Evolutionary conservation across 1,140 invertebrate genomes (phyloP).

Genomic region (Penaeus vannamei): DNA sequence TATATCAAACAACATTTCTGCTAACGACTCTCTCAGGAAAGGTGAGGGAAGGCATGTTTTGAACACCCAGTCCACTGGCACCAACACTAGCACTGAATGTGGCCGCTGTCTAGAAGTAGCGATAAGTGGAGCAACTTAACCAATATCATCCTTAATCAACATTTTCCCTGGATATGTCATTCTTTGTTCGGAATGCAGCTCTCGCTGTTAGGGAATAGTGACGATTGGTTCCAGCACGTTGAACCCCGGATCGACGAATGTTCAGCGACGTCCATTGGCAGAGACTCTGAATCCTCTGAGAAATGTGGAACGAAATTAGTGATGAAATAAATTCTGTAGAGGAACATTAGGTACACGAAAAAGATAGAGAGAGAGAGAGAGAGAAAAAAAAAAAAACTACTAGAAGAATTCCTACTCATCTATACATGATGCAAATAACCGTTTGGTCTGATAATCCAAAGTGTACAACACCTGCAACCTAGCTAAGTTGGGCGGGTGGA

Average conservation of each 20-base stretch:
- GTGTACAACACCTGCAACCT: conserved; percentile 9
- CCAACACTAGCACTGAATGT: conserved; percentile 4
- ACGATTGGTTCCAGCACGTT: not conserved
- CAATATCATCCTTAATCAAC: not conserved
- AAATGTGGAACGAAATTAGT: not conserved
- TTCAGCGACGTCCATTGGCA: not conserved
- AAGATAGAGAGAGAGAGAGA: too few species aligned
- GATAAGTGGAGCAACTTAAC: conserved; percentile 11
- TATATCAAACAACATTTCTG: not conserved
- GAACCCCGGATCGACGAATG: conserved; percentile 7
- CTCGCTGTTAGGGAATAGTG: not conserved
- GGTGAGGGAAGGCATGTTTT: not conserved
- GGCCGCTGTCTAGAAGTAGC: not conserved
- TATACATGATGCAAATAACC: conserved; percentile 1
- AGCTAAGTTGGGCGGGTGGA: not conserved
- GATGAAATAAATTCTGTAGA: not conserved
- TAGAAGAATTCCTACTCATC: not conserved
- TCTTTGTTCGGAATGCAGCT: not conserved
- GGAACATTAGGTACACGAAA: not conserved
- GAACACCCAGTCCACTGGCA: not conserved
- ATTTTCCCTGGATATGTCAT: not conserved
- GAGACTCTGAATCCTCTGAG: not conserved
- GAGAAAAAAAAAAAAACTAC: not conserved
- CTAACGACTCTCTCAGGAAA: not conserved
- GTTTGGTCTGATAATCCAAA: not conserved